Conservation (phyloP, 2,113 vertebrate species). For the Gambusia affinis region DNA sequence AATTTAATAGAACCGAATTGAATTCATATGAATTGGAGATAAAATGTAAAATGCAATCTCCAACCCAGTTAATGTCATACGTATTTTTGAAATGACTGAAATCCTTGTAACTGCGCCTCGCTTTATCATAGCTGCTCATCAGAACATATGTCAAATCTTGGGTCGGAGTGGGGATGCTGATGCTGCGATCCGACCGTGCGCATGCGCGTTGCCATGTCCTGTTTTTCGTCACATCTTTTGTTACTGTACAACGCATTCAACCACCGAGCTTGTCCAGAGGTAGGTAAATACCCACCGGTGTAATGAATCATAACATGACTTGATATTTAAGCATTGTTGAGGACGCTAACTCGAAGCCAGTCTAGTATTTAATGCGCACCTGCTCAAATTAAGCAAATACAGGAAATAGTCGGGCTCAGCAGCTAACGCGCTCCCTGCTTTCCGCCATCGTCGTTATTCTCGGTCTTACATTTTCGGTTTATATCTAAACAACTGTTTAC, state of each 20-base stretch:
- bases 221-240: slow-evolving; percentile 21
- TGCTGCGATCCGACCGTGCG: slow-evolving; percentile 49
- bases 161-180: slow-evolving; percentile 46
- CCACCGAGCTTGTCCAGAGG: neutral
- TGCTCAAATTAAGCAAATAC: neutral
- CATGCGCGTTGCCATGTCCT: slow-evolving; percentile 46
- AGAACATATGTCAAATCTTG: neutral
- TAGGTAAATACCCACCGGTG: neutral
- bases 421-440: slow-evolving; percentile 34
- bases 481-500: neutral
- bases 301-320: neutral
- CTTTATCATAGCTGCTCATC: neutral
- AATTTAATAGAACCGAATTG: too few relatives aligned
- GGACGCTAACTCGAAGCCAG: neutral
- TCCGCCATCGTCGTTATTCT: neutral
- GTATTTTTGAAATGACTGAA: too few relatives aligned
- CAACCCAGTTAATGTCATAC: too few relatives aligned
- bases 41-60: too few relatives aligned
- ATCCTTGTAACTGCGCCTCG: too few relatives aligned
- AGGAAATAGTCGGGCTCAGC: neutral
- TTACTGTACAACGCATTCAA: slow-evolving; percentile 14
- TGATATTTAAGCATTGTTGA: neutral
- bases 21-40: too few relatives aligned
- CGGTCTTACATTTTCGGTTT: neutral
- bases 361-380: neutral